These are phyloP conservation scores for Saxicola maurus DNA, from an alignment of 2,797 vertebrate genomes.

Conservation along the genomic window DNA sequence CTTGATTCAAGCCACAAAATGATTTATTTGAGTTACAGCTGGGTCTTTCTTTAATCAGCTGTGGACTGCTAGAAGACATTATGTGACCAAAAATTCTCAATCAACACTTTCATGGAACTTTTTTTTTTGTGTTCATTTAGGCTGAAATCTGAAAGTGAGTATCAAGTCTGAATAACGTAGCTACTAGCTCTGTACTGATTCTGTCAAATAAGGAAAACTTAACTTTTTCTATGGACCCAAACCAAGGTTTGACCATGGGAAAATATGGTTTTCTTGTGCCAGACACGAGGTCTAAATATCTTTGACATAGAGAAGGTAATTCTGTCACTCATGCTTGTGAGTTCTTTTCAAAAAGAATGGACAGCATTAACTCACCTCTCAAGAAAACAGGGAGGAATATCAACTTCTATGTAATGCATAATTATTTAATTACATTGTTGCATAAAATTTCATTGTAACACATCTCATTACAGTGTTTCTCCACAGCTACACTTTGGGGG, in stretches of 20 bases:
- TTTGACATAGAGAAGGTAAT: not conserved
- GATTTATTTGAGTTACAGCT: conserved; percentile 1
- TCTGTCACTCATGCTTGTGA: not conserved
- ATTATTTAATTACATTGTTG: not conserved
- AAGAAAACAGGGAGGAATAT: not conserved
- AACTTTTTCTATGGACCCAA: not conserved
- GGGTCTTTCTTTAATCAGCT: not conserved
- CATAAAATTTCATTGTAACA: not conserved
- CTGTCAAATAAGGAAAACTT: not conserved
- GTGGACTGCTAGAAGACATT: not conserved
- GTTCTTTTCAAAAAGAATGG: not conserved
- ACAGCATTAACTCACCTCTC: not conserved
- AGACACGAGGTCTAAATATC: not conserved
- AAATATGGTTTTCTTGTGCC: not conserved
- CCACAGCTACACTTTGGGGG: not conserved
- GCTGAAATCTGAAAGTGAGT: not conserved
- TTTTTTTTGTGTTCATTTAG: not conserved
- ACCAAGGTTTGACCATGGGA: not conserved
- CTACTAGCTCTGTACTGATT: not conserved
- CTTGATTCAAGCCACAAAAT: conserved; percentile 22
- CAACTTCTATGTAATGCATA: not conserved
- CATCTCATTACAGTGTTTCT: not conserved
- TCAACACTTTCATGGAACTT: not conserved
- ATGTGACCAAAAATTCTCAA: conserved; percentile 19
- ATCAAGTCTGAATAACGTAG: not conserved